Evolutionary conservation across 2,113 vertebrate species (phyloP).

Genomic region (Pyxicephalus adspersus): DNA sequence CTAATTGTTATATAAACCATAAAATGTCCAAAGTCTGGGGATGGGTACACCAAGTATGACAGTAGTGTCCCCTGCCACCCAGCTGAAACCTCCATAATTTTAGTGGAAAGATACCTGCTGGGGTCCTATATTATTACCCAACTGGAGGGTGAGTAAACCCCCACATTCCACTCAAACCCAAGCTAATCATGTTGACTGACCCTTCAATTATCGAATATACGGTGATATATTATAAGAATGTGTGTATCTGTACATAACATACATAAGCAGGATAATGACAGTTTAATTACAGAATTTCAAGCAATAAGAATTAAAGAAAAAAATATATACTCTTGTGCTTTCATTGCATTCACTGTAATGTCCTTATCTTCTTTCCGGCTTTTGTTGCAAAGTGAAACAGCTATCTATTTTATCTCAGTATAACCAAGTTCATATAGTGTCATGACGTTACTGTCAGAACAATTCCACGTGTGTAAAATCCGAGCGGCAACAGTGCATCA

Average conservation of each 20-base stretch:
- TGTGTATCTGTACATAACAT: conserved; percentile 10
- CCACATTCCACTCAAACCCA: too few relatives aligned
- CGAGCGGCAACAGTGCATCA: conserved; percentile 17
- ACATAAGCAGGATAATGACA: conserved; percentile 55
- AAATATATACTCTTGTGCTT: conserved; percentile 49
- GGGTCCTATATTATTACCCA: too few relatives aligned
- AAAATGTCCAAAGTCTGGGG: too few relatives aligned
- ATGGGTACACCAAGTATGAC: too few relatives aligned
- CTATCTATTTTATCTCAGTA: conserved; percentile 48
- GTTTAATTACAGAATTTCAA: conserved; percentile 66
- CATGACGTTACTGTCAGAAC: conserved; percentile 26
- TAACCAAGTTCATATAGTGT: conserved; percentile 60
- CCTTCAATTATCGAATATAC: too few relatives aligned
- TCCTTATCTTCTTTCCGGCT: conserved; percentile 51
- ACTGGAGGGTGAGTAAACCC: too few relatives aligned
- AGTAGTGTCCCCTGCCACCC: too few relatives aligned
- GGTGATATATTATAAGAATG: not conserved
- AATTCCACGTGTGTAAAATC: not conserved
- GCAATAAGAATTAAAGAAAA: conserved; percentile 69
- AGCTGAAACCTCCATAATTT: too few relatives aligned
- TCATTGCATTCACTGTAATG: conserved; percentile 45
- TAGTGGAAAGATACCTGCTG: too few relatives aligned
- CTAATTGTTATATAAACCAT: too few relatives aligned
- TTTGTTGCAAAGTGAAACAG: conserved; percentile 59
- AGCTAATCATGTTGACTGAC: too few relatives aligned